Percentiles rank a stretch among this genome's conserved stretches.
These are phyloP conservation scores for Carettochelys insculpta DNA, from an alignment of 2,113 vertebrate genomes.

Conservation along the genomic window DNA sequence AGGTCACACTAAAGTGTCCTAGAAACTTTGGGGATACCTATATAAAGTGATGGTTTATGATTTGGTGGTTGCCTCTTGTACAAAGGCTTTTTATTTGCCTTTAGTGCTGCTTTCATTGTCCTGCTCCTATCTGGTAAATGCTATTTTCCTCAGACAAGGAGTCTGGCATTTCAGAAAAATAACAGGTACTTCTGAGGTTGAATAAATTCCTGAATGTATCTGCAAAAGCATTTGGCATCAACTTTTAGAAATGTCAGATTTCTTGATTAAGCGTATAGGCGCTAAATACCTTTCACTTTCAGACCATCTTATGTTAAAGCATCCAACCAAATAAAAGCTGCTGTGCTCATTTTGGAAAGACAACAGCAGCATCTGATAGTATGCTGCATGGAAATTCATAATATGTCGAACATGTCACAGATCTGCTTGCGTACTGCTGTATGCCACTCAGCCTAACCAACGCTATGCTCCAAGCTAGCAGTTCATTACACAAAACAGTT, in stretches of 20 bases:
- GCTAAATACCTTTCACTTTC: constrained; percentile 26
- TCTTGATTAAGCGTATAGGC: not conserved
- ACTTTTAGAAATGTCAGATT: constrained; percentile 37
- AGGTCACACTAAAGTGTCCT: constrained; percentile 39
- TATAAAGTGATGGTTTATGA: constrained; percentile 9
- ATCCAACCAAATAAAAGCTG: constrained; percentile 20
- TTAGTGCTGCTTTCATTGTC: not conserved
- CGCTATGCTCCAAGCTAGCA: not conserved
- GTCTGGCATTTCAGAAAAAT: constrained; percentile 52
- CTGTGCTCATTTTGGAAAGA: constrained; percentile 24
- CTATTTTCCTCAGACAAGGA: constrained; percentile 25
- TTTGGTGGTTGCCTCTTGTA: constrained; percentile 1
- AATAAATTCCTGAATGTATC: constrained; percentile 40
- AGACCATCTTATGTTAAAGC: constrained; percentile 1
- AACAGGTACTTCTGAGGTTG: constrained; percentile 47
- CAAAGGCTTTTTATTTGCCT: constrained; percentile 13
- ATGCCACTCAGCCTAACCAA: not conserved
- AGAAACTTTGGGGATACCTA: constrained; percentile 34
- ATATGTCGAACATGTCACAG: not conserved
- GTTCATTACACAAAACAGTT: not conserved
- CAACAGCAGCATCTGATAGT: not conserved
- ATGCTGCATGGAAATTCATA: constrained; percentile 12
- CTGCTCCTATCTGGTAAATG: not conserved
- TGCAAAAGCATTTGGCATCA: constrained; percentile 35
- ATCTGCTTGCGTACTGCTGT: not conserved